Percentiles rank a stretch among this genome's conserved stretches.
These are phyloP conservation scores for Panulirus ornatus DNA, from an alignment of 1,140 invertebrate genomes.

Conservation along the genomic window DNA sequence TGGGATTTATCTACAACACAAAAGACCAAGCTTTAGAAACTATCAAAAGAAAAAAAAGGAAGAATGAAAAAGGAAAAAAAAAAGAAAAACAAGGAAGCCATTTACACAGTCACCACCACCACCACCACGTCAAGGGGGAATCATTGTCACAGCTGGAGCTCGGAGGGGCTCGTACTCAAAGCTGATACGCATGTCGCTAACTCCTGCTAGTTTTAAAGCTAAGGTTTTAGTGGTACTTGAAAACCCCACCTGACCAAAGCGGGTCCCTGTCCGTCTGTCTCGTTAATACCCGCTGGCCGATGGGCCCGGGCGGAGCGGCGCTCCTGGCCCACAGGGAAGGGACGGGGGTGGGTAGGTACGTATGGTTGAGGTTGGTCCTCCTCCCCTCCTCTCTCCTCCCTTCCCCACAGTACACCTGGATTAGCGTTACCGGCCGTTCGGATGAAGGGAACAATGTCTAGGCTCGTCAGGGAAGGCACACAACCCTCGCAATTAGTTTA, in stretches of 20 bases:
- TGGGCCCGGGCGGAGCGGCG: not conserved
- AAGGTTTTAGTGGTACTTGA: not conserved
- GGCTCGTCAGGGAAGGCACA: not conserved
- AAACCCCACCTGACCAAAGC: not conserved
- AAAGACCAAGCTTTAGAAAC: no score
- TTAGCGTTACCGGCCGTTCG: not conserved
- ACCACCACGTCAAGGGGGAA: not conserved
- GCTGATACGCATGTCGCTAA: not conserved
- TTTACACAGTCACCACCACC: no score
- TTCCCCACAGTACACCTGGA: no score
- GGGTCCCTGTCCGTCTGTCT: not conserved
- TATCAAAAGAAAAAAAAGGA: no score
- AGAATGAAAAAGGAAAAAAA: not conserved
- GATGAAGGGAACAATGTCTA: not conserved
- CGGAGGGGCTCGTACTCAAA: no score
- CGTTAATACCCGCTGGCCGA: not conserved
- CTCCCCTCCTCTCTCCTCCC: no score
- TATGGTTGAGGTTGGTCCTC: not conserved
- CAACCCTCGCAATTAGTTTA: not conserved
- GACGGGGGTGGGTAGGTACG: not conserved
- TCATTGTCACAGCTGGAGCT: not conserved
- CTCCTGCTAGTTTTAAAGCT: not conserved
- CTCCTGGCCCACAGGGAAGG: no score
- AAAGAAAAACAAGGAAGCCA: not conserved
- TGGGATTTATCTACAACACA: no score